These are phyloP conservation scores for Lampropteryx suffumata DNA, from an alignment of 2,888 invertebrate genomes.

Conservation along the genomic window DNA sequence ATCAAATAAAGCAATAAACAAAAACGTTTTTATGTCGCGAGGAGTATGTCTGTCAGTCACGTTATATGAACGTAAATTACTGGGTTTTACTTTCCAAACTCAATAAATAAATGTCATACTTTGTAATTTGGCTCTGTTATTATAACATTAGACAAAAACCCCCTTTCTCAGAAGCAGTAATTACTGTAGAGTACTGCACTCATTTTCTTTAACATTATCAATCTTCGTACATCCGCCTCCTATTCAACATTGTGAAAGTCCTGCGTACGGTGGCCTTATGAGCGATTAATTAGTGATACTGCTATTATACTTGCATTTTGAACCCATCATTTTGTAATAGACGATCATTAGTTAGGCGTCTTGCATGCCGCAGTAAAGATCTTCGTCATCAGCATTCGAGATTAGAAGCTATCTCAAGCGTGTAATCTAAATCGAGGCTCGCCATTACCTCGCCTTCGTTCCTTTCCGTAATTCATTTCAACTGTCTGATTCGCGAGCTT, in stretches of 20 bases:
- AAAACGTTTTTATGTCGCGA: constrained; percentile 46
- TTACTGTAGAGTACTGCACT: constrained; percentile 60
- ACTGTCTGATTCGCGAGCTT: constrained; percentile 50
- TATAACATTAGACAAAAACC: constrained; percentile 62
- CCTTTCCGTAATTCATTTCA: constrained; percentile 43
- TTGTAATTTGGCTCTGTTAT: constrained; percentile 66
- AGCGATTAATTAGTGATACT: constrained; percentile 56
- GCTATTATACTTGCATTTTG: constrained; percentile 40
- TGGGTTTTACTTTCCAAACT: constrained; percentile 64
- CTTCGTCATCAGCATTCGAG: constrained; percentile 45
- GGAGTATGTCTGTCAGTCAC: constrained; percentile 59
- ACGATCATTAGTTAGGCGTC: constrained; percentile 50
- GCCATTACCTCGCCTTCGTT: constrained; percentile 52
- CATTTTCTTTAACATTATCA: constrained; percentile 64
- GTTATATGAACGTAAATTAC: constrained; percentile 57
- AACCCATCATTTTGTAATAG: constrained; percentile 34
- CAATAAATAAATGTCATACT: constrained; percentile 71
- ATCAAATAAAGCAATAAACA: constrained; percentile 38
- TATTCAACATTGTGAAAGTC: constrained; percentile 65
- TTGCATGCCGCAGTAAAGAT: constrained; percentile 48
- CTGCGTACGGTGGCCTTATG: constrained; percentile 46
- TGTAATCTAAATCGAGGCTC: constrained; percentile 44
- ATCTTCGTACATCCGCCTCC: constrained; percentile 60
- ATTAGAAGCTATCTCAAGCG: constrained; percentile 38
- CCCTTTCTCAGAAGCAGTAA: constrained; percentile 67